Percentiles rank a stretch among this genome's conserved stretches.
Conservation (phyloP, 2,888 invertebrate species). For the Caenorhabditis plicata region DNA sequence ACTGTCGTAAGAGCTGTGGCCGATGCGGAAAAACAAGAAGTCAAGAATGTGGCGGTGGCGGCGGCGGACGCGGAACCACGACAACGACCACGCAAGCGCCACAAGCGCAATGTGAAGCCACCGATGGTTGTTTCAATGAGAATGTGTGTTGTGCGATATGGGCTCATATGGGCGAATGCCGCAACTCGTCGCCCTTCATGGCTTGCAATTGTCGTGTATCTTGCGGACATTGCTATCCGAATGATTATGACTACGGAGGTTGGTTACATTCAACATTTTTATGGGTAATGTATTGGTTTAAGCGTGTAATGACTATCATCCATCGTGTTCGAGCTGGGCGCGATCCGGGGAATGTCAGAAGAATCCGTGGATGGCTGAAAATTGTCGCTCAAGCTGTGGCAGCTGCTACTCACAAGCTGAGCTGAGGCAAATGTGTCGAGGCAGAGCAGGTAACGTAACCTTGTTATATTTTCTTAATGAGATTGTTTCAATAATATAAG, state of each 20-base stretch:
- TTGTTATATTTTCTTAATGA: no score
- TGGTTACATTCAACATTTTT: conserved; percentile 1
- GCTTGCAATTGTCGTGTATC: conserved; percentile 63
- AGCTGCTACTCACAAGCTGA: conserved; percentile 41
- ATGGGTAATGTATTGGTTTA: background rate
- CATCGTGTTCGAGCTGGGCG: conserved; percentile 50
- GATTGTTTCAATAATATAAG: no score
- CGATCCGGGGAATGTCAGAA: conserved; percentile 53
- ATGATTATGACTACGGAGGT: conserved; percentile 59
- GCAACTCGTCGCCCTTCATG: conserved; percentile 56
- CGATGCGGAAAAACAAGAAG: conserved; percentile 46
- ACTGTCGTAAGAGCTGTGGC: conserved; percentile 54
- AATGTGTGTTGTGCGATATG: conserved; percentile 57
- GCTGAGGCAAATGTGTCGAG: conserved; percentile 34
- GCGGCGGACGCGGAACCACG: conserved; percentile 7
- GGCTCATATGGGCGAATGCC: conserved; percentile 45
- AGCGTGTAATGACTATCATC: conserved; percentile 53
- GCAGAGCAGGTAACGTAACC: conserved; percentile 17
- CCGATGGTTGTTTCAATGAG: conserved; percentile 60
- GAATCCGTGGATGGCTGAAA: conserved; percentile 60
- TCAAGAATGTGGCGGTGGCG: conserved; percentile 44
- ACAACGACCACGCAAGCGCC: conserved; percentile 21
- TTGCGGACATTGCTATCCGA: conserved; percentile 59
- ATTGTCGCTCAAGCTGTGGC: conserved; percentile 46
- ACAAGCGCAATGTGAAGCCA: conserved; percentile 35